phyloP scores from a whole-genome alignment of 1,140 invertebrate genomes.

The Drosophila azteca region DNA sequence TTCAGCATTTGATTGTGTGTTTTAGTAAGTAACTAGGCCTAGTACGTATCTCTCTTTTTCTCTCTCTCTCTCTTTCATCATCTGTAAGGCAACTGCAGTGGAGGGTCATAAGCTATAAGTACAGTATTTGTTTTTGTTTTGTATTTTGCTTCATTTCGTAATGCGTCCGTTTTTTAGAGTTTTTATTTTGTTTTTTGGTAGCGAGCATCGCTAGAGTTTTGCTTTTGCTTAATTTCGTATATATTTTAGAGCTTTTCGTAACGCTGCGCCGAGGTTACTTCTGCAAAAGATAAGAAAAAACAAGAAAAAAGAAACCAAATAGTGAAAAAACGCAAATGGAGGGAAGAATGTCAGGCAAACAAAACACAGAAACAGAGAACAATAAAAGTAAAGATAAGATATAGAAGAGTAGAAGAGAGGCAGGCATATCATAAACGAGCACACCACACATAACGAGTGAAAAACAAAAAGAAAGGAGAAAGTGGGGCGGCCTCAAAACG shows the following conservation, averaged over 20 bases:
- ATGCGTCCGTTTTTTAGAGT: conserved; percentile 31
- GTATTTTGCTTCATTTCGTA: conserved; percentile 51
- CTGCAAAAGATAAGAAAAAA: conserved; percentile 88
- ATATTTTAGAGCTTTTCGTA: conserved; percentile 92
- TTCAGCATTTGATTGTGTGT: conserved; percentile 36
- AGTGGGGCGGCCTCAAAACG: conserved; percentile 5
- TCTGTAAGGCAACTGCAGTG: no score
- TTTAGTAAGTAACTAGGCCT: conserved; percentile 66
- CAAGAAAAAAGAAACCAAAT: conserved; percentile 24
- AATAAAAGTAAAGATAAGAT: conserved; percentile 62
- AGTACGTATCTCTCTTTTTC: conserved; percentile 54
- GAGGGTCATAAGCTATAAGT: conserved; percentile 55
- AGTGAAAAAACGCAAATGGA: conserved; percentile 67
- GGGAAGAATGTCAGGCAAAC: conserved; percentile 31
- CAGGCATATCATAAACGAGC: conserved; percentile 33
- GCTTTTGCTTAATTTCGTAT: conserved; percentile 16
- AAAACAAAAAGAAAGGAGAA: conserved; percentile 9
- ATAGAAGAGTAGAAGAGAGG: conserved; percentile 47
- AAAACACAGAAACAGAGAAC: conserved; percentile 37
- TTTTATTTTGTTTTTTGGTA: conserved; percentile 51
- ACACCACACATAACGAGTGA: conserved; percentile 28
- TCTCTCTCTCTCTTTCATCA: neutral
- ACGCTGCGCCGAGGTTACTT: conserved; percentile 93
- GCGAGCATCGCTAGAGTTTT: conserved; percentile 63
- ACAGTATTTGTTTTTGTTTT: conserved; percentile 46